phyloP scores from a whole-genome alignment of 2,113 vertebrate species.

The Pampusana beccarii region DNA sequence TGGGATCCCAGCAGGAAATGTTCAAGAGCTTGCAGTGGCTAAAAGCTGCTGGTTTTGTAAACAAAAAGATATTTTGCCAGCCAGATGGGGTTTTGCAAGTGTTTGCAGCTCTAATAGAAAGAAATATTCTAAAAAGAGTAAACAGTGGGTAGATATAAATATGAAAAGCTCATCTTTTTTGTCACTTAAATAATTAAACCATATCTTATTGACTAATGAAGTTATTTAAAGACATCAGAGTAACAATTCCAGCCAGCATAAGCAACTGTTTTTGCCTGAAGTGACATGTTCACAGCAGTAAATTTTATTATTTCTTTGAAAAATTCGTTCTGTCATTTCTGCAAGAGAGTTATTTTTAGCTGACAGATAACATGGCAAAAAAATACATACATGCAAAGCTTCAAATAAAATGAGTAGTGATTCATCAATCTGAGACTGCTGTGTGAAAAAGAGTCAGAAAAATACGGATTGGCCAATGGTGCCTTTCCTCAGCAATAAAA shows the following conservation, averaged over 20 bases:
- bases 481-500: not conserved
- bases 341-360: slow-evolving; percentile 57
- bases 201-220: slow-evolving; percentile 67
- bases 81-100: slow-evolving; percentile 46
- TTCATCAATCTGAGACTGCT: not conserved
- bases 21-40: not conserved
- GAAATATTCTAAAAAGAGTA: slow-evolving; percentile 56
- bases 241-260: slow-evolving; percentile 43
- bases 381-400: not conserved
- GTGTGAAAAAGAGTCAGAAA: not conserved
- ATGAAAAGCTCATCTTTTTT: slow-evolving; percentile 43
- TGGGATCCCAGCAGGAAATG: slow-evolving; percentile 42
- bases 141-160: slow-evolving; percentile 63
- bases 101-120: slow-evolving; percentile 39
- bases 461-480: not conserved
- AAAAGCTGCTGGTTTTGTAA: slow-evolving; percentile 54
- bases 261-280: slow-evolving; percentile 67
- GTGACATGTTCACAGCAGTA: slow-evolving; percentile 68
- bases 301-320: slow-evolving; percentile 58
- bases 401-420: slow-evolving; percentile 11
- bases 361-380: not conserved
- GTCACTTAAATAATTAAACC: slow-evolving; percentile 74
- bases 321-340: slow-evolving; percentile 58
- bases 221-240: slow-evolving; percentile 70
- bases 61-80: slow-evolving; percentile 38